Base-by-base conservation (phyloP, 2,113 vertebrate genomes). In the Strix aluco region DNA sequence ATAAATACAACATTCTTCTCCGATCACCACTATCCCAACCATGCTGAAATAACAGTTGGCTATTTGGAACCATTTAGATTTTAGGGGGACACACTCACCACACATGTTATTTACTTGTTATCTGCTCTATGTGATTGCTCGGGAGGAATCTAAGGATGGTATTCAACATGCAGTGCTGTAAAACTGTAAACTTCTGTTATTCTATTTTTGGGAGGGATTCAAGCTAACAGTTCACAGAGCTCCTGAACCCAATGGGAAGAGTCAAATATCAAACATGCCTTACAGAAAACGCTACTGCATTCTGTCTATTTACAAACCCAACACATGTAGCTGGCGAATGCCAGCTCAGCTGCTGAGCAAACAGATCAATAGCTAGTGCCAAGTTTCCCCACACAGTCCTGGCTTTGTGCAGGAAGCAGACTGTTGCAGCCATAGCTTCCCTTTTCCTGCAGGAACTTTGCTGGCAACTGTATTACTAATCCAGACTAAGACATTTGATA, bases 281-380 rank as follows among this genome's bases (percentile, higher is more conserved):
- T 59, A 25, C 81, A 75, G 84, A 89, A 88, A 88, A 90, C 2
- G 74, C 88, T 74, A 18, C 88, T 61, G 81, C 92, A 61, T 92
- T 95, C 90, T 93, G 90, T 92, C 90, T 92, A 55, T 94, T 94
- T 90, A 94, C 90, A 88, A 90, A 88, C 14, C 89, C 81, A 83
- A 75, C 91, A 91, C 80, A 73, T 88, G 90, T 67, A 92, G 92
- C 94, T 55, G 84, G 95, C 0, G 47, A 90, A 73, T 10, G 93
- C 86, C 88, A 94, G 86, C 88, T 94, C 87, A 91, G 92, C 87
- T 96, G 93, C 95, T 94, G 95, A 96, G 96, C 90, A 93, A 96
- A 95, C 88, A 93, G 84, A 91, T 75, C 73, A 42, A 81, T 5
- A 90, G 71, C 55, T 63, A 88, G 82, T 66, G 93, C 94, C 92